These are phyloP conservation scores for Amniataba percoides DNA, from an alignment of 2,797 vertebrate species.

Conservation along the genomic window DNA sequence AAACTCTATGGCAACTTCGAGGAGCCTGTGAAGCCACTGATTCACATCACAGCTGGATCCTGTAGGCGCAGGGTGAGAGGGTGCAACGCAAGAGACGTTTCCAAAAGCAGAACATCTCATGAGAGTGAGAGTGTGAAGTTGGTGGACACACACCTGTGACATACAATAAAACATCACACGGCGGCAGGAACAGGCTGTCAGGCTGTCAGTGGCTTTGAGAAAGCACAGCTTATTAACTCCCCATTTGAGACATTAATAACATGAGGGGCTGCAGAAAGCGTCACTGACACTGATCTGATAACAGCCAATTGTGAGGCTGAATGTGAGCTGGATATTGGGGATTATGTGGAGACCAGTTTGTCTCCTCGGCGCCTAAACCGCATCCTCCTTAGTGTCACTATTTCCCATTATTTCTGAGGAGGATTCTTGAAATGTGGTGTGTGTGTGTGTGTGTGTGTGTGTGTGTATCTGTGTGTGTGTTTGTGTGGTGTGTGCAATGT, in stretches of 20 bases:
- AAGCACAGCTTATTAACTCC: constrained; percentile 21
- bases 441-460: not conserved
- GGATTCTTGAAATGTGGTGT: not conserved
- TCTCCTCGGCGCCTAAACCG: not conserved
- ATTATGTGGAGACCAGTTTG: not conserved
- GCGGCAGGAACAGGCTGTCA: not conserved
- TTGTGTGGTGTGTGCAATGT: not conserved
- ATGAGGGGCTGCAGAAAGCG: not conserved
- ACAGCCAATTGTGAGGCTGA: not conserved
- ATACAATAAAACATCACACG: constrained; percentile 2
- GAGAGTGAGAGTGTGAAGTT: not conserved
- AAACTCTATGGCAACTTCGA: not conserved
- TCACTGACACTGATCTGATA: constrained; percentile 28
- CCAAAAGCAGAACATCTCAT: constrained; percentile 23
- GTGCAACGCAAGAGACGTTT: not conserved
- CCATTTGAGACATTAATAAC: constrained; percentile 19
- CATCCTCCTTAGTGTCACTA: not conserved
- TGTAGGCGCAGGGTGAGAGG: constrained; percentile 2
- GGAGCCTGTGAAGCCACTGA: not conserved
- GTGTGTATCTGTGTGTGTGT: not conserved
- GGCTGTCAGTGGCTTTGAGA: constrained; percentile 20
- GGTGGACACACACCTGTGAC: constrained; percentile 12
- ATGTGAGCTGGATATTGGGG: constrained; percentile 1
- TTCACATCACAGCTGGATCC: not conserved
- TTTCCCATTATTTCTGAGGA: not conserved